phyloP scores from a whole-genome alignment of 1,140 invertebrate genomes.

The Helicoverpa zea region DNA sequence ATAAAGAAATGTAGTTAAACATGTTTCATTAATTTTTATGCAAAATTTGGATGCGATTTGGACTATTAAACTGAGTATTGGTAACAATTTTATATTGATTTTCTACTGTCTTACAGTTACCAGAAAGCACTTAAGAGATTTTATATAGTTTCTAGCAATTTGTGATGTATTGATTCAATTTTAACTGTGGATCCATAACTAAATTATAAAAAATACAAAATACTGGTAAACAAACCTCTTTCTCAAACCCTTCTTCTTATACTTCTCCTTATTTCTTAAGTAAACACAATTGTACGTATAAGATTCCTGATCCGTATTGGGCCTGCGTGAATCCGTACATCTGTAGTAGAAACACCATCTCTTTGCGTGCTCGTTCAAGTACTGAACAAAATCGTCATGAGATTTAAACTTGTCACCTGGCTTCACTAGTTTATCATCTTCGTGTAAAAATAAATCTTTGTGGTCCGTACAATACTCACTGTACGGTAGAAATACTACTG shows the following conservation, averaged over 20 bases:
- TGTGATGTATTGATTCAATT: neutral
- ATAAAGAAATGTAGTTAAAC: neutral
- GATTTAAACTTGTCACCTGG: conserved; percentile 59
- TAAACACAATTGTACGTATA: conserved; percentile 56
- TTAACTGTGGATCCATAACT: too few species aligned
- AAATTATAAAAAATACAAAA: neutral
- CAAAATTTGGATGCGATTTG: neutral
- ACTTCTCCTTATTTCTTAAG: conserved; percentile 54
- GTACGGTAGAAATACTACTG: conserved; percentile 22
- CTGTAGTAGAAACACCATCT: conserved; percentile 61
- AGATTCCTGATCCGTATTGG: conserved; percentile 50
- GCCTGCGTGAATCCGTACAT: conserved; percentile 50
- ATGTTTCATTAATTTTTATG: neutral
- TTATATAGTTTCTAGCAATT: too few species aligned
- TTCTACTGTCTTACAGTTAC: too few species aligned
- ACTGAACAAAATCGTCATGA: conserved; percentile 54
- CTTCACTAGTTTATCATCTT: conserved; percentile 58
- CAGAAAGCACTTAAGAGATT: too few species aligned
- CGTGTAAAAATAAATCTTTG: conserved; percentile 42
- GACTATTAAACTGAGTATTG: too few species aligned
- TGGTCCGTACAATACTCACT: conserved; percentile 50
- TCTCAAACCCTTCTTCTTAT: conserved; percentile 51
- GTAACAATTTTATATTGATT: too few species aligned
- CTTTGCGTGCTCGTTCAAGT: conserved; percentile 60
- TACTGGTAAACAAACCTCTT: conserved; percentile 51